Evolutionary conservation across 1,140 invertebrate species (phyloP).

Genomic region (Hormaphis cornu): DNA sequence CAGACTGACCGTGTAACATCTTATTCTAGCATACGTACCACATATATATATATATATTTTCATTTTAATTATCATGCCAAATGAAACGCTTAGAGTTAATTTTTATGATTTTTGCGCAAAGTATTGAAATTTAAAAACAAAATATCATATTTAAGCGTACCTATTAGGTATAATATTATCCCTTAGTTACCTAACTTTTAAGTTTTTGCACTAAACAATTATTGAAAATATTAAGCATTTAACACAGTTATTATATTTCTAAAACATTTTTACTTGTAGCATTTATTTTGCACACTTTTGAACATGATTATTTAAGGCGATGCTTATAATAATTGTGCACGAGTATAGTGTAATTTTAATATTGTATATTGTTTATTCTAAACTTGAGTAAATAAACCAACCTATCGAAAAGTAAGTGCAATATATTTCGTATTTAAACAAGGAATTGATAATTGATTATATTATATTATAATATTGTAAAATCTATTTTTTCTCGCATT

Average conservation of each 20-base stretch:
- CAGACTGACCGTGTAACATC: no score
- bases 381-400: conserved; percentile 1
- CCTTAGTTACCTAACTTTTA: no score
- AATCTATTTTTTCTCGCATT: not conserved
- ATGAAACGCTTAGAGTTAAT: not conserved
- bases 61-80: not conserved
- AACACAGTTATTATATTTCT: no score
- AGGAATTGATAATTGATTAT: not conserved
- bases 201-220: no score
- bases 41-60: not conserved
- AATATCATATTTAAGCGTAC: not conserved
- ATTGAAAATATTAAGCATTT: no score
- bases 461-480: not conserved
- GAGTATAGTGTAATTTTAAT: not conserved
- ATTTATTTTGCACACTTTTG: no score
- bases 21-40: not conserved
- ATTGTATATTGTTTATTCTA: not conserved
- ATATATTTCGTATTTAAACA: conserved; percentile 14
- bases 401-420: conserved; percentile 30
- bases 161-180: no score
- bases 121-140: not conserved
- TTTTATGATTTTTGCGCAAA: not conserved
- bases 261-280: no score
- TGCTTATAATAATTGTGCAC: not conserved
- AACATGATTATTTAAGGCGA: no score